Evolutionary conservation across 2,797 vertebrate genomes (phyloP), one percentile per base, ranked within the genome.

Genomic region (Bufotes viridis): DNA sequence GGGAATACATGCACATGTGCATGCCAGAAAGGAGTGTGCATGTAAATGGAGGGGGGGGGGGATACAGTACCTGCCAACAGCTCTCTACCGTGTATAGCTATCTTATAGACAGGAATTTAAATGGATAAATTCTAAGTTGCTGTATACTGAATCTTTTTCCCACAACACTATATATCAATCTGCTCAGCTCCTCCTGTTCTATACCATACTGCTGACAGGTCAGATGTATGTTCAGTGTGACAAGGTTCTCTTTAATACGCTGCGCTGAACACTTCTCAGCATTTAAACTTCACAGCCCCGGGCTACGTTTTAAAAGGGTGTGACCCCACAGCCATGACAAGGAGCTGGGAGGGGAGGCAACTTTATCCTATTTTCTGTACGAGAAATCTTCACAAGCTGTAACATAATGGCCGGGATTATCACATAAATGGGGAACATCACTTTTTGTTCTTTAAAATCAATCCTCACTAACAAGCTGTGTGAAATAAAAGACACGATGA

Each of bases 281-380:
- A 55, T 49, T 72, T 22, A 55, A 83, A 84, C 29, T 58, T 76
- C 60, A n/a, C n/a, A 78, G 87, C 75, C 76, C 49, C 26, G 14
- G 63, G 81, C 81, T 70, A 78, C 51, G 78, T 83, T 82, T 60
- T 78, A 79, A 60, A 84, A 80, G 81, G 81, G 87, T 88, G 87
- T 78, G 55, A 72, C 75, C 81, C 51, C 29, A 58, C 63, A 69
- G 63, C 74, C 75, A 78, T 87, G 78, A 78, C 61, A 78, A 69
- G 72, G 26, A 24, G 79, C 61, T 74, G 60, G 55, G 13, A 87
- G 78, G 81, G 34, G 42, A 87, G 72, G 26, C 74, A 69, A 87
- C 60, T 22, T 83, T 82, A 87, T 83, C 87, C 81, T 78, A 55
- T 87, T 69, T 49, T 78, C 74, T 26, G 11, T 63, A 53, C 11